phyloP scores from a whole-genome alignment of 2,113 vertebrate species.

The Petromus typicus region DNA sequence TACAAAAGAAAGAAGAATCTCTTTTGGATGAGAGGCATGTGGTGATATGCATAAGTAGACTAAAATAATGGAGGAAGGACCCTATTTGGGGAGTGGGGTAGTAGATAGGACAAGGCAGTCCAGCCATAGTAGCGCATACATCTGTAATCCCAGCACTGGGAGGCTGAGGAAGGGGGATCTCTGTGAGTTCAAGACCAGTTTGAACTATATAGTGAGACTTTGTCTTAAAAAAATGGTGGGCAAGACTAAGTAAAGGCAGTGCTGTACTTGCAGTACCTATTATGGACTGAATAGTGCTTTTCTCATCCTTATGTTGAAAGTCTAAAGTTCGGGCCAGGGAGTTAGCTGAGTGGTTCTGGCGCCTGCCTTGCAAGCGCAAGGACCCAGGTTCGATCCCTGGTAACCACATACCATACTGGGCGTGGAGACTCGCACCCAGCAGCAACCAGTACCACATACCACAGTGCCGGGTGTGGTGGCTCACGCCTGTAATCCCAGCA shows the following conservation, averaged over 20 bases:
- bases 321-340: background rate
- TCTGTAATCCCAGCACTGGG: background rate
- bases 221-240: no score
- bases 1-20: background rate
- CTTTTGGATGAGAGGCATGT: background rate
- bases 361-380: no score
- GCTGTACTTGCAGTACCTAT: background rate
- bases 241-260: background rate
- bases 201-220: background rate
- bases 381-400: no score
- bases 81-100: background rate
- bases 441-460: no score
- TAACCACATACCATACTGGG: no score
- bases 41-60: background rate
- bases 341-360: no score
- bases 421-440: no score
- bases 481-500: no score
- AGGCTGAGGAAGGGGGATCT: background rate
- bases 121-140: background rate
- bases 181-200: background rate
- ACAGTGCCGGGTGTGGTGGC: no score
- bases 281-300: background rate
- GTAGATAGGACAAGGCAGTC: background rate
- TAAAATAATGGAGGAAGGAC: background rate
- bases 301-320: background rate